Conservation (phyloP, 2,113 vertebrate species). For the Cyrtonyx montezumae region DNA sequence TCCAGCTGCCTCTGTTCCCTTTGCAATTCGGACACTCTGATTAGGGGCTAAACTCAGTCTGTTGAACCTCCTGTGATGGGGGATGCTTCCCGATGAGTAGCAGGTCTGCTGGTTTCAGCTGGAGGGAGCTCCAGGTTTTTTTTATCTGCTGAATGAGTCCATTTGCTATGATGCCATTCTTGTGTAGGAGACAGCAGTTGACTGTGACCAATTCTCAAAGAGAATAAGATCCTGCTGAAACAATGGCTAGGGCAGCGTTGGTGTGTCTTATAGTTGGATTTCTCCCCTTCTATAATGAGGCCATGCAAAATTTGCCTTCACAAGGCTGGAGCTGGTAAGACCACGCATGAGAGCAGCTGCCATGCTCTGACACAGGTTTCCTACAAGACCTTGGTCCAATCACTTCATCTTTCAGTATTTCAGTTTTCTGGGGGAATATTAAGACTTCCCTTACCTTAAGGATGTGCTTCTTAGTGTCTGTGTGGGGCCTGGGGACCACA, state of each 20-base stretch:
- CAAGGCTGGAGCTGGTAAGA: not conserved
- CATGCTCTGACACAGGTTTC: not conserved
- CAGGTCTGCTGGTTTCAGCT: not conserved
- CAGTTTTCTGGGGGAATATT: not conserved
- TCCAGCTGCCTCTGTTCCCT: not conserved
- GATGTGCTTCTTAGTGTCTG: not conserved
- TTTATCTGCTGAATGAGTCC: not conserved
- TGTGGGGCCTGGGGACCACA: not conserved
- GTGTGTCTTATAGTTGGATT: not conserved
- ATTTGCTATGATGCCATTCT: not conserved
- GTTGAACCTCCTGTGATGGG: not conserved
- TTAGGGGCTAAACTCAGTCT: not conserved
- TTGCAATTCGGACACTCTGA: not conserved
- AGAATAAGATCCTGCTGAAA: not conserved
- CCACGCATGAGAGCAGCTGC: not conserved
- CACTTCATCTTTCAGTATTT: not conserved
- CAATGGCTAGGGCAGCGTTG: not conserved
- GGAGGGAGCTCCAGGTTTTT: not conserved
- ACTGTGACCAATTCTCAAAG: not conserved
- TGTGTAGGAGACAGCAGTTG: not conserved
- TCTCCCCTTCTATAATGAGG: not conserved
- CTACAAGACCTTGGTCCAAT: not conserved
- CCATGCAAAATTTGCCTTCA: rapidly evolving
- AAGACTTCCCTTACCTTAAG: not conserved
- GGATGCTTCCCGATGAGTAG: not conserved